Evolutionary conservation across 2,113 vertebrate genomes (phyloP).

Genomic region (Heptranchias perlo): DNA sequence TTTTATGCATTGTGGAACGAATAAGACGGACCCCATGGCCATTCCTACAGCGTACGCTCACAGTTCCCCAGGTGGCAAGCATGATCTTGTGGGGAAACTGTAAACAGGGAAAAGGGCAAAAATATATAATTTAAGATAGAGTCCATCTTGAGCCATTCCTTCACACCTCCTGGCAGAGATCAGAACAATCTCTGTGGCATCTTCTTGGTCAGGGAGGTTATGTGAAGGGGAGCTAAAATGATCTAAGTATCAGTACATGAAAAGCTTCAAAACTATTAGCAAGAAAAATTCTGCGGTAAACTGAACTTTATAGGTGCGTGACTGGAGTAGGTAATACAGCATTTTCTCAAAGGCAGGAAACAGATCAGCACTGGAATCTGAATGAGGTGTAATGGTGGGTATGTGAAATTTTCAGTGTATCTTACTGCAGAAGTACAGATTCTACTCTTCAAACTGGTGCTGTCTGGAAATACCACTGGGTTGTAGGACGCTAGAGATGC

Average conservation of each 20-base stretch:
- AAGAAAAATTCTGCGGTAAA: neutral
- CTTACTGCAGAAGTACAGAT: neutral
- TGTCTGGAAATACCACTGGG: no score
- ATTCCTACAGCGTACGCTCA: no score
- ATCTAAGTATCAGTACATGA: neutral
- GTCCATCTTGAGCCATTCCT: no score
- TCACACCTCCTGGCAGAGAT: no score
- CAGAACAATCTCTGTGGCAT: no score
- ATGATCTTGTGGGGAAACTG: no score
- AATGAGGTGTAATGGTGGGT: neutral
- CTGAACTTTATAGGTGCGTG: neutral
- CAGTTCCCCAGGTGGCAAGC: no score
- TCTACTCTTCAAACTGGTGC: neutral
- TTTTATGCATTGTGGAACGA: no score
- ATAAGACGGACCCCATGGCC: no score
- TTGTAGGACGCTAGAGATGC: neutral
- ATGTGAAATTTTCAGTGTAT: neutral
- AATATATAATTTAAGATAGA: no score
- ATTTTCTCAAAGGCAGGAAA: slow-evolving; percentile 1
- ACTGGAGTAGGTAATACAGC: neutral
- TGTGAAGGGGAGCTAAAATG: neutral
- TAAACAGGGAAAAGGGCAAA: no score
- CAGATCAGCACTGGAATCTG: neutral
- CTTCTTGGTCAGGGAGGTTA: neutral
- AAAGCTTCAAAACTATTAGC: neutral